Base-by-base conservation (phyloP, 2,888 invertebrate genomes). In the Leptarthrus brevirostris region DNA sequence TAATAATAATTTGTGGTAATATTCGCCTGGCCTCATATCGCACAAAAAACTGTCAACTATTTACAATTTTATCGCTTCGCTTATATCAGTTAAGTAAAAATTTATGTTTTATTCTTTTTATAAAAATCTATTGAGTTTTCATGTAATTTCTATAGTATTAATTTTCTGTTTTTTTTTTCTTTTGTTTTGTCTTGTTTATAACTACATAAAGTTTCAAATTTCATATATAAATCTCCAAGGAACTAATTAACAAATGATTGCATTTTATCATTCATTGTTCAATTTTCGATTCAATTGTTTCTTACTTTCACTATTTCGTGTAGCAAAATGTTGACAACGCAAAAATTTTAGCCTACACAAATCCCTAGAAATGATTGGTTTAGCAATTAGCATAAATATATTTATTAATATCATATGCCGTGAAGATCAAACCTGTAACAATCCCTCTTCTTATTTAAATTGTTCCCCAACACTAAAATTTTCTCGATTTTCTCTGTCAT, bases 191-290 rank as follows among this genome's bases (percentile, higher is more conserved):
- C 36, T 52, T n/a, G 52, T 69, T 66, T 30, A 69, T 69, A 52
- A 52, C 26, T 69, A 69, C 52, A 69, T 69, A 49, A 52, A 52
- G 69, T 69, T 69, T 26, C 30, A 52, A 69, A 69, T 61, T 72
- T 54, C 58, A 72, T 58, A 73, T 74, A 74, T 47, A 76, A 76
- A 73, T 74, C 61, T 76, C 72, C 75, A 40, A 76, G 76, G 76
- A 76, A 76, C 76, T 76, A 76, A 76, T 72, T 74, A 76, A 76
- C 76, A 74, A 76, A 76, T 76, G 76, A 76, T 76, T 76, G 76
- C 74, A 70, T 74, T 72, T 70, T 73, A 73, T 74, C 72, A 61
- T 72, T 47, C 22, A 61, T 20, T 61, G 61, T 76, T 74, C 53
- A 64, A 26, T 64, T 73, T 73, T 69, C 54, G n/a, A 18, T 54